Conservation (phyloP, 2,888 invertebrate species). For the Synanthedon tipuliformis region DNA sequence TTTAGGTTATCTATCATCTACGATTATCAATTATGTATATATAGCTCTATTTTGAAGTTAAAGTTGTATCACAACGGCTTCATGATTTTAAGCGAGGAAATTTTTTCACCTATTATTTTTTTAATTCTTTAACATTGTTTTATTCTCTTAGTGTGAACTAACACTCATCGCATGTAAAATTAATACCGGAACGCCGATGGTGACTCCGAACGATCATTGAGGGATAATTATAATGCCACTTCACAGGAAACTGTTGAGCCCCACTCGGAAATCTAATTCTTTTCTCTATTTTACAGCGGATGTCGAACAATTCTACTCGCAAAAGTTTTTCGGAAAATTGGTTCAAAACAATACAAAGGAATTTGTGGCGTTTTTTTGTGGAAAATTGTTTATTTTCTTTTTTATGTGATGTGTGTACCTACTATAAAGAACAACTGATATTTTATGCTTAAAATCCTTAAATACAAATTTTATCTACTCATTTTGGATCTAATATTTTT, state of each 20-base stretch:
- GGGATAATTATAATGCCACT: conserved; percentile 64
- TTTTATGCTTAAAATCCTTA: too few relatives aligned
- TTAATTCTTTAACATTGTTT: neutral
- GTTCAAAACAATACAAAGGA: too few relatives aligned
- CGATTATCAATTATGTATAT: too few relatives aligned
- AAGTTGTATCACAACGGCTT: too few relatives aligned
- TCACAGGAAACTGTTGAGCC: conserved; percentile 48
- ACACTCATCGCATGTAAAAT: conserved; percentile 49
- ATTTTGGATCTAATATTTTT: too few relatives aligned
- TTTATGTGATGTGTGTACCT: too few relatives aligned
- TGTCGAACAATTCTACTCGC: neutral
- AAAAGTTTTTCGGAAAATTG: neutral
- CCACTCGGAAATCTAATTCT: conserved; percentile 61
- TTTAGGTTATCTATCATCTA: too few relatives aligned
- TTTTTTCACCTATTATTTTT: neutral
- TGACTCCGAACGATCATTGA: conserved; percentile 57
- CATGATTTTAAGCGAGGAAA: neutral
- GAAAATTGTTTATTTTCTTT: too few relatives aligned
- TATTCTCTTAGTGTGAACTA: conserved; percentile 24
- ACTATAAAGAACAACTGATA: too few relatives aligned
- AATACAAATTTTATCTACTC: too few relatives aligned
- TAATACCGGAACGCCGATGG: conserved; percentile 52
- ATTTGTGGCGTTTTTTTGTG: too few relatives aligned
- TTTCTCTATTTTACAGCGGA: conserved; percentile 18
- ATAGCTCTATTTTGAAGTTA: too few relatives aligned